Conservation (phyloP, 2,888 invertebrate genomes). For the Epirrhoe tristata region DNA sequence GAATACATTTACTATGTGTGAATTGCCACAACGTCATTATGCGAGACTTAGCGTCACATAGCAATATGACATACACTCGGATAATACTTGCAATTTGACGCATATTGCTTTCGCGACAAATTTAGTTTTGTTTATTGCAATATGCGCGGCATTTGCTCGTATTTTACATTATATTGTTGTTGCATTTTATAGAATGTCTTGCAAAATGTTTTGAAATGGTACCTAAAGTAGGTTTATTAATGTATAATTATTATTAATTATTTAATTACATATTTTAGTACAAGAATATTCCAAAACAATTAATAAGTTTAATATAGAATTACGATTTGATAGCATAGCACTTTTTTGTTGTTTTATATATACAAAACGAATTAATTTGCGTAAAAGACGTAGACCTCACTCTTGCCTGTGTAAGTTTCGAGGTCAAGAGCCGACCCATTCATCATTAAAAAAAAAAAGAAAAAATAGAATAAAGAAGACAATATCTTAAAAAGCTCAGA, state of each 20-base stretch:
- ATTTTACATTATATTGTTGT: constrained; percentile 17
- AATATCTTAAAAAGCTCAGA: neutral
- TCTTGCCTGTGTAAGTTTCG: too few species aligned
- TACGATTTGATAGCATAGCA: too few species aligned
- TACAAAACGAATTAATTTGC: too few species aligned
- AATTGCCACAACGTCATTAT: constrained; percentile 57
- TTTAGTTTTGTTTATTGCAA: constrained; percentile 32
- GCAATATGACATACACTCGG: constrained; percentile 30
- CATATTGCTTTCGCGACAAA: constrained; percentile 44
- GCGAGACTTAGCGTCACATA: constrained; percentile 44
- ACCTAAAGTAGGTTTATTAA: neutral
- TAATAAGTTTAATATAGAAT: too few species aligned
- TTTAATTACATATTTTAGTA: too few species aligned
- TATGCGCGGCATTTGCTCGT: constrained; percentile 23
- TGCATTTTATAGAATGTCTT: constrained; percentile 18
- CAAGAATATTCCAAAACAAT: too few species aligned
- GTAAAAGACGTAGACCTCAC: too few species aligned
- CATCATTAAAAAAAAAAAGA: neutral
- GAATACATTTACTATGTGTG: constrained; percentile 63
- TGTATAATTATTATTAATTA: too few species aligned
- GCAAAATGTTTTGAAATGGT: constrained; percentile 3
- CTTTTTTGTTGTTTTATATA: too few species aligned
- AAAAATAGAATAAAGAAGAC: neutral
- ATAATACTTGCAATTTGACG: constrained; percentile 46
- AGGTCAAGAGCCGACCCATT: too few species aligned